These are phyloP conservation scores for Portevinia maculata DNA, from an alignment of 2,888 invertebrate genomes.

Conservation along the genomic window DNA sequence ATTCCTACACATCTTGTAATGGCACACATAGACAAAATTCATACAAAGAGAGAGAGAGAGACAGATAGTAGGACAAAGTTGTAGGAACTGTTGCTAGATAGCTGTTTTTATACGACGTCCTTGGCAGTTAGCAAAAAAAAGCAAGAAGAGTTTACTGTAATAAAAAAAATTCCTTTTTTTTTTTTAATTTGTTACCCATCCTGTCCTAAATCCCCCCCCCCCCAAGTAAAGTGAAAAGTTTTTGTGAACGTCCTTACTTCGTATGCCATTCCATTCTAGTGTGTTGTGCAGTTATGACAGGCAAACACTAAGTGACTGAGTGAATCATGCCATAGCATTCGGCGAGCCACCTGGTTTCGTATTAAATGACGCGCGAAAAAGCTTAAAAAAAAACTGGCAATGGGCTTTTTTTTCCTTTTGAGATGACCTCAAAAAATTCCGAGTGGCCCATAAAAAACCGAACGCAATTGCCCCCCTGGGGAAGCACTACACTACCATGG, in stretches of 20 bases:
- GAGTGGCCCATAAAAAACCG: slow-evolving; percentile 61
- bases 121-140: slow-evolving; percentile 28
- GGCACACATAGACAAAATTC: slow-evolving; percentile 16
- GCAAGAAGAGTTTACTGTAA: slow-evolving; percentile 33
- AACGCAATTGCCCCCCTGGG: slow-evolving; percentile 54
- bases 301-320: slow-evolving; percentile 67
- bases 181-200: slow-evolving; percentile 32
- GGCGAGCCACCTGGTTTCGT: slow-evolving; percentile 63
- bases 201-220: slow-evolving; percentile 25
- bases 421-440: slow-evolving; percentile 62
- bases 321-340: slow-evolving; percentile 63
- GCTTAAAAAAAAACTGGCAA: slow-evolving; percentile 9
- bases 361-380: slow-evolving; percentile 68
- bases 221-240: slow-evolving; percentile 64
- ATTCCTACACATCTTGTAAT: slow-evolving; percentile 41
- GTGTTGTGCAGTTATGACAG: slow-evolving; percentile 47
- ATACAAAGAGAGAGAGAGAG: background rate
- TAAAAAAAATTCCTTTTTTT: slow-evolving; percentile 67
- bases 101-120: slow-evolving; percentile 30
- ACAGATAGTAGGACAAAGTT: slow-evolving; percentile 48
- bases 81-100: slow-evolving; percentile 66
- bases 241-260: slow-evolving; percentile 44
- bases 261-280: slow-evolving; percentile 1
- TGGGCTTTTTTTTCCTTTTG: slow-evolving; percentile 32
- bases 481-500: slow-evolving; percentile 24